A percentile compares a stretch with the other conserved stretches of the same genome.
phyloP scores from a whole-genome alignment of 2,113 vertebrate genomes.

The Xiphias gladius region DNA sequence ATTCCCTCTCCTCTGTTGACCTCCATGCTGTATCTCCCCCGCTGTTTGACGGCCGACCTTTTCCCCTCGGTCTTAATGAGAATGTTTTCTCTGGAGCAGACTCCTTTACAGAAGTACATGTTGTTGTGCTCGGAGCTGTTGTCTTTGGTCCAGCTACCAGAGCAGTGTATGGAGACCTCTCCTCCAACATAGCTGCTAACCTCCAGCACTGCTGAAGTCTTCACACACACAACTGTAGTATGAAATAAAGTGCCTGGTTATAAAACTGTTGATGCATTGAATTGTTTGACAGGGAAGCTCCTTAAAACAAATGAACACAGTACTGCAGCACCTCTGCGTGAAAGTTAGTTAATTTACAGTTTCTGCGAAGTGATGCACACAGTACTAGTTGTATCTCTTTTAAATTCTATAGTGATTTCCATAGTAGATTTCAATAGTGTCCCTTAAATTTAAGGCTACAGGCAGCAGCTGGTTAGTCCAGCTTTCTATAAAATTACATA shows the following conservation, averaged over 20 bases:
- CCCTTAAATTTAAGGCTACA: neutral
- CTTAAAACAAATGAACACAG: neutral
- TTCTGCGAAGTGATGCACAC: no score
- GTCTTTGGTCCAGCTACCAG: constrained; percentile 27
- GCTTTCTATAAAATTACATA: neutral
- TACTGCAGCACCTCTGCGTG: neutral
- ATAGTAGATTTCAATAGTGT: neutral
- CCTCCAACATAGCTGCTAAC: constrained; percentile 56
- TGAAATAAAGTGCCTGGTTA: neutral
- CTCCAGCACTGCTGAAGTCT: constrained; percentile 21
- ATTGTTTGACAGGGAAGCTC: neutral
- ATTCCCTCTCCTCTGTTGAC: constrained; percentile 9
- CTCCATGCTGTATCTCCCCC: constrained; percentile 65
- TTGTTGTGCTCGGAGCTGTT: constrained; percentile 15
- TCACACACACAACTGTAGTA: constrained; percentile 23
- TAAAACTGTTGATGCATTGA: neutral
- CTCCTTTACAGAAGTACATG: constrained; percentile 68
- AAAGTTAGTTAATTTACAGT: neutral
- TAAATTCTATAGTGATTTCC: no score
- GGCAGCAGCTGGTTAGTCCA: neutral
- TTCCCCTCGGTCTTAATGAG: constrained; percentile 25
- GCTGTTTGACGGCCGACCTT: neutral
- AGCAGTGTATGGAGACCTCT: constrained; percentile 66
- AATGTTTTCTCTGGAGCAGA: constrained; percentile 46
- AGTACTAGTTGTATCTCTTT: no score